Evolutionary conservation across 2,888 invertebrate species (phyloP).

Genomic region (Eugnorisma glareosa): DNA sequence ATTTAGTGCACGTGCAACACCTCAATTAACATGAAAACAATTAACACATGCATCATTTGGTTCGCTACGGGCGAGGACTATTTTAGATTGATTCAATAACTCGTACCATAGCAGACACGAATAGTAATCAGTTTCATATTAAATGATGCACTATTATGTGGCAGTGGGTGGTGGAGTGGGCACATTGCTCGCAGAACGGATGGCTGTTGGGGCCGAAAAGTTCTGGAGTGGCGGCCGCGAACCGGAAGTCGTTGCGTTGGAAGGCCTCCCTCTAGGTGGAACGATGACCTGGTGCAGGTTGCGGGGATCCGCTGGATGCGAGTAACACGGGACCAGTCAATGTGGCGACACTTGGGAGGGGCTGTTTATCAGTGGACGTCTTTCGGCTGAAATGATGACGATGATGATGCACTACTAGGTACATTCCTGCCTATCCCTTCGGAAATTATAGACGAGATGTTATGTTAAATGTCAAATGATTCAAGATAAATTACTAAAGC

Average conservation of each 20-base stretch:
- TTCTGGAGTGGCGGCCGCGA: no score
- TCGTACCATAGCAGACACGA: conserved; percentile 3
- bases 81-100: conserved; percentile 38
- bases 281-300: no score
- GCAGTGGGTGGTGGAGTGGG: no score
- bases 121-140: conserved; percentile 7
- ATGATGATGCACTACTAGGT: not conserved
- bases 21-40: conserved; percentile 47
- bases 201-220: no score
- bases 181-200: no score
- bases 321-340: no score
- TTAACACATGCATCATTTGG: conserved; percentile 34
- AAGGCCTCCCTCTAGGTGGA: no score
- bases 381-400: no score
- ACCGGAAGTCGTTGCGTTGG: no score
- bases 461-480: not conserved
- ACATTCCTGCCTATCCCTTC: not conserved
- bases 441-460: not conserved
- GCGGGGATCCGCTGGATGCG: no score
- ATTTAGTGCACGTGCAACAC: conserved; percentile 44
- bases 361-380: no score
- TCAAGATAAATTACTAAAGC: conserved; percentile 22
- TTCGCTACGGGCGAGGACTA: conserved; percentile 3
- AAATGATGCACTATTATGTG: not conserved
- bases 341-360: no score